phyloP scores from a whole-genome alignment of 2,888 invertebrate species.

The Rhagophthalmus giganteus region DNA sequence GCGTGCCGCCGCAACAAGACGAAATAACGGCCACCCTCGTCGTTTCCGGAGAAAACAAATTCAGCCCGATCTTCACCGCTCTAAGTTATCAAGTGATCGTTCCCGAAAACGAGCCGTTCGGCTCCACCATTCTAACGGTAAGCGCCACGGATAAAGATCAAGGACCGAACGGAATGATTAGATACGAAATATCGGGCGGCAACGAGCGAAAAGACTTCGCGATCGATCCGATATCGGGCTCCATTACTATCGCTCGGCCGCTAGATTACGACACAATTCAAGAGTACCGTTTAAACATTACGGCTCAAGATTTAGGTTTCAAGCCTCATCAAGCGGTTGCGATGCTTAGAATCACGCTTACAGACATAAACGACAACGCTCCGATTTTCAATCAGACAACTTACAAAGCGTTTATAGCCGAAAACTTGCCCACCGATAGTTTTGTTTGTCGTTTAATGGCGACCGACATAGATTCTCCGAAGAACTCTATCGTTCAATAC shows the following conservation, averaged over 20 bases:
- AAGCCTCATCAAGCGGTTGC: slow-evolving; percentile 76
- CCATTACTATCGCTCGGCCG: slow-evolving; percentile 75
- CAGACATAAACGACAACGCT: slow-evolving; percentile 92
- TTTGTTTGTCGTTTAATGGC: slow-evolving; percentile 77
- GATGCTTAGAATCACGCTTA: slow-evolving; percentile 80
- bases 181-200: slow-evolving; percentile 82
- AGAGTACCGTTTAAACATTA: slow-evolving; percentile 84
- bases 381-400: slow-evolving; percentile 79
- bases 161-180: slow-evolving; percentile 88
- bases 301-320: slow-evolving; percentile 85
- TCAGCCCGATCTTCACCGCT: slow-evolving; percentile 80
- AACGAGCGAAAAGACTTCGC: slow-evolving; percentile 79
- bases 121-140: slow-evolving; percentile 82
- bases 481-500: slow-evolving; percentile 84
- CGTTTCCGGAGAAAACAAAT: slow-evolving; percentile 82
- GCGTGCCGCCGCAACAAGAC: slow-evolving; percentile 83
- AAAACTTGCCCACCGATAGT: slow-evolving; percentile 78
- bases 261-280: slow-evolving; percentile 86
- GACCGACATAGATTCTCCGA: slow-evolving; percentile 82
- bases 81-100: slow-evolving; percentile 87
- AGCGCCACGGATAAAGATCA: slow-evolving; percentile 82
- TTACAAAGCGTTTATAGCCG: slow-evolving; percentile 78
- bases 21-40: slow-evolving; percentile 73
- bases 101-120: slow-evolving; percentile 87
- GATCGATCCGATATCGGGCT: slow-evolving; percentile 76